Conservation (phyloP, 2,113 vertebrate genomes). For the Etia nguti region DNA sequence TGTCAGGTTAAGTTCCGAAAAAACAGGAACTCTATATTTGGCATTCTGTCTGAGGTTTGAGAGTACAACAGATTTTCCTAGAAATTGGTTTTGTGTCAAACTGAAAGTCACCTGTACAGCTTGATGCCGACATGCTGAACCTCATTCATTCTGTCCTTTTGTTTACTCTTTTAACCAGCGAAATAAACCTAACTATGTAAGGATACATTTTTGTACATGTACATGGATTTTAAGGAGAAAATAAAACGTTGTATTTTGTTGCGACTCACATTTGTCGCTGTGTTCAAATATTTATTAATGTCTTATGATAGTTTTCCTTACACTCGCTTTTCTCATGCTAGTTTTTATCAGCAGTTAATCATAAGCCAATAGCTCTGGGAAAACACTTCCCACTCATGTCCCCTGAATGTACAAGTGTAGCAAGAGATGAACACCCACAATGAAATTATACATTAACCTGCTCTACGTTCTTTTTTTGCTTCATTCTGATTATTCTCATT, state of each 20-base stretch:
- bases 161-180: not conserved
- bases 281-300: not conserved
- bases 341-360: slow-evolving; percentile 11
- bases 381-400: not conserved
- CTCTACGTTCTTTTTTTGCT: not conserved
- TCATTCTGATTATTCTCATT: not conserved
- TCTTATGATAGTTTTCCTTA: not conserved
- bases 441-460: not conserved
- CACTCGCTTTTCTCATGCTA: not conserved
- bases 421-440: not conserved
- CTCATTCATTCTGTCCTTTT: not conserved
- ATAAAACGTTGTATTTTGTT: not conserved
- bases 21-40: not conserved
- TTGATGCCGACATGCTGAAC: not conserved
- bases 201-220: not conserved
- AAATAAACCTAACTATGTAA: not conserved
- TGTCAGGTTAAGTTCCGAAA: not conserved
- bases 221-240: not conserved
- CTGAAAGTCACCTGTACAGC: not conserved
- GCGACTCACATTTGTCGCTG: not conserved
- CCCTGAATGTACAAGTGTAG: not conserved
- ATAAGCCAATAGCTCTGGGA: not conserved
- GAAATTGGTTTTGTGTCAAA: not conserved
- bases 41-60: not conserved
- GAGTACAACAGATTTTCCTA: not conserved